phyloP scores from a whole-genome alignment of 1,140 invertebrate species.

The Dendrolimus punctatus region DNA sequence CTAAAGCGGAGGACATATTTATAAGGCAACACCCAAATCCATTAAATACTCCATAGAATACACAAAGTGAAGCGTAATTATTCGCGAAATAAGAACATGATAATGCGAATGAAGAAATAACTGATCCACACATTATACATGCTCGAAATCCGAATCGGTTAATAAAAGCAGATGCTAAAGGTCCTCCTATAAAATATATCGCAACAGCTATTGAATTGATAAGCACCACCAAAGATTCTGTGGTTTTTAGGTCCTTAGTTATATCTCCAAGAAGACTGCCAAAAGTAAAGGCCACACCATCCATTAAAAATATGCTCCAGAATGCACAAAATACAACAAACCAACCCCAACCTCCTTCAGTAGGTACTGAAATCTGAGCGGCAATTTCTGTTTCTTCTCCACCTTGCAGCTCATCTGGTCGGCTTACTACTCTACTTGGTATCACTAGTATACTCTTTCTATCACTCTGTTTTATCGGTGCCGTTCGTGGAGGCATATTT shows the following conservation, averaged over 20 bases:
- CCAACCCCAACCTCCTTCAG: conserved; percentile 61
- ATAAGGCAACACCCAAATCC: conserved; percentile 87
- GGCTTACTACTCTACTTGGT: conserved; percentile 35
- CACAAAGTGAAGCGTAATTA: conserved; percentile 31
- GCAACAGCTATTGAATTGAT: conserved; percentile 53
- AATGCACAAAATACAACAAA: conserved; percentile 47
- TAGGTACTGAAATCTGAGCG: conserved; percentile 50
- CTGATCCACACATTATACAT: conserved; percentile 78
- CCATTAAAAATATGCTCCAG: conserved; percentile 40
- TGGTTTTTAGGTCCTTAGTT: conserved; percentile 32
- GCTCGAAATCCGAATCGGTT: conserved; percentile 83
- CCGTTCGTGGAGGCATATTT: neutral
- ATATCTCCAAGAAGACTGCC: conserved; percentile 48
- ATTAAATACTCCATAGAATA: conserved; percentile 64
- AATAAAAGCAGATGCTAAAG: conserved; percentile 81
- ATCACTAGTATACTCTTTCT: conserved; percentile 28
- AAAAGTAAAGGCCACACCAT: conserved; percentile 53
- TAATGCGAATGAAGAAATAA: conserved; percentile 43
- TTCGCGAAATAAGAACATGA: conserved; percentile 47
- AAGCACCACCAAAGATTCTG: conserved; percentile 39
- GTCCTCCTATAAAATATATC: conserved; percentile 74
- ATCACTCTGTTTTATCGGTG: conserved; percentile 9
- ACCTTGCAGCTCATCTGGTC: conserved; percentile 39
- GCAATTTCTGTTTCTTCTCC: conserved; percentile 59
- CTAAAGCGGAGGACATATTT: conserved; percentile 76